Conservation (phyloP, 2,113 vertebrate species). For the Patagioenas fasciata region DNA sequence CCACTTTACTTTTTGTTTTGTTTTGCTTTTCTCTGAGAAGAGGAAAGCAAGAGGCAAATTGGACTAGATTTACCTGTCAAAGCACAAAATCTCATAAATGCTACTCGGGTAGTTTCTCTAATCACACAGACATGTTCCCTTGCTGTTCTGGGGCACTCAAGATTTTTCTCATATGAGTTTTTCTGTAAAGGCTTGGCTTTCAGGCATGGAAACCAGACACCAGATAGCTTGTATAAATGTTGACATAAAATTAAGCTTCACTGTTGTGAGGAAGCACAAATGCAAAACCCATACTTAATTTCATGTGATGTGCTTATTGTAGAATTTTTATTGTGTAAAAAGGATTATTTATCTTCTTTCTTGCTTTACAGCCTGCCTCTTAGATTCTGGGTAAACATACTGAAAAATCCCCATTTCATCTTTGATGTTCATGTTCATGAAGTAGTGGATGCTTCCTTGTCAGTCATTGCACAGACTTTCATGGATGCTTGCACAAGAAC, state of each 20-base stretch:
- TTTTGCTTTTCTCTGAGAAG: not conserved
- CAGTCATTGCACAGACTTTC: constrained; percentile 98
- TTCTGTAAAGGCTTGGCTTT: not conserved
- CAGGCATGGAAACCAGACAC: not conserved
- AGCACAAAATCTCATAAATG: not conserved
- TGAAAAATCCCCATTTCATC: constrained; percentile 98
- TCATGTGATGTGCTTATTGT: not conserved
- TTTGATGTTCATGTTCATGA: constrained; percentile 96
- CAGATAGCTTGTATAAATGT: not conserved
- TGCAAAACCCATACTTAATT: not conserved
- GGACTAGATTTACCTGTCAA: not conserved
- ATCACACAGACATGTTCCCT: not conserved
- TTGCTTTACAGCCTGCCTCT: constrained; percentile 85
- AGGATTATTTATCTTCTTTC: not conserved
- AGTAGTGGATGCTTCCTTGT: constrained; percentile 96
- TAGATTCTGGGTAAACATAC: constrained; percentile 98
- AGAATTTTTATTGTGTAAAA: not conserved
- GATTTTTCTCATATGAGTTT: not conserved
- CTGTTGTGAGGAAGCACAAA: constrained; percentile 1
- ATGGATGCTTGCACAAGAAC: constrained; percentile 99
- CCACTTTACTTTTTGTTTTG: not conserved
- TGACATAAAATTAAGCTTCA: not conserved
- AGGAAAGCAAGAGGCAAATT: not conserved
- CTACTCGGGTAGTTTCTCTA: not conserved
- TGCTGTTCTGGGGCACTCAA: not conserved